Evolutionary conservation across 2,888 invertebrate species (phyloP).

Genomic region (Myathropa florea): DNA sequence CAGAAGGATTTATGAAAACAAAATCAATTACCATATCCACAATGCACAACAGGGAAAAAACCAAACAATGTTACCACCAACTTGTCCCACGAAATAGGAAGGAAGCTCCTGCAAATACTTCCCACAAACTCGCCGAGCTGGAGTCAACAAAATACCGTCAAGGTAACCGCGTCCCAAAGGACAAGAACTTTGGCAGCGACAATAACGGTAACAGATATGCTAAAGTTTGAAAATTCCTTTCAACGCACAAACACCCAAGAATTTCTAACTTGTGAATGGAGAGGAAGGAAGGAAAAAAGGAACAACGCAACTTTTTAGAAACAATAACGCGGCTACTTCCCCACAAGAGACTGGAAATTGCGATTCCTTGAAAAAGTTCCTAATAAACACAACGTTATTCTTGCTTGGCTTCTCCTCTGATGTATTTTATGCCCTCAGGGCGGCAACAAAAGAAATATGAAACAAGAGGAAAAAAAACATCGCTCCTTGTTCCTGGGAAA

Average conservation of each 20-base stretch:
- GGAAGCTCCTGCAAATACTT: slow-evolving; percentile 32
- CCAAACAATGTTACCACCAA: too few species aligned
- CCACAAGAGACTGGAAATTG: slow-evolving; percentile 15
- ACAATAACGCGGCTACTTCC: slow-evolving; percentile 56
- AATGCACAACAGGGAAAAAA: slow-evolving; percentile 5
- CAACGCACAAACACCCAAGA: slow-evolving; percentile 9
- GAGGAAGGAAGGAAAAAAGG: slow-evolving; percentile 14
- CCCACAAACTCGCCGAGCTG: background rate
- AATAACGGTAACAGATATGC: slow-evolving; percentile 62
- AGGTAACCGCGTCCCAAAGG: slow-evolving; percentile 23
- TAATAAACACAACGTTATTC: slow-evolving; percentile 65
- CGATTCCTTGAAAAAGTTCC: slow-evolving; percentile 49
- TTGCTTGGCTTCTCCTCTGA: slow-evolving; percentile 26
- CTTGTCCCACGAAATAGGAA: background rate
- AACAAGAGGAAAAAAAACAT: background rate
- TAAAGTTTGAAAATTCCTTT: slow-evolving; percentile 64
- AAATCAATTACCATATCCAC: slow-evolving; percentile 67
- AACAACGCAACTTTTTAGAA: slow-evolving; percentile 38
- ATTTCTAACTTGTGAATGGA: background rate
- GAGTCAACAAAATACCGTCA: slow-evolving; percentile 16
- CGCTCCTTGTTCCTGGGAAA: background rate
- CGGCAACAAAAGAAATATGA: slow-evolving; percentile 37
- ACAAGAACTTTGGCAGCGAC: slow-evolving; percentile 62
- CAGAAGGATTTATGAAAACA: slow-evolving; percentile 62
- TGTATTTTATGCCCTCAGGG: background rate